A percentile compares a stretch with the other conserved stretches of the same genome.
Conservation (phyloP, 2,797 vertebrate species). For the Apogon talboti region DNA sequence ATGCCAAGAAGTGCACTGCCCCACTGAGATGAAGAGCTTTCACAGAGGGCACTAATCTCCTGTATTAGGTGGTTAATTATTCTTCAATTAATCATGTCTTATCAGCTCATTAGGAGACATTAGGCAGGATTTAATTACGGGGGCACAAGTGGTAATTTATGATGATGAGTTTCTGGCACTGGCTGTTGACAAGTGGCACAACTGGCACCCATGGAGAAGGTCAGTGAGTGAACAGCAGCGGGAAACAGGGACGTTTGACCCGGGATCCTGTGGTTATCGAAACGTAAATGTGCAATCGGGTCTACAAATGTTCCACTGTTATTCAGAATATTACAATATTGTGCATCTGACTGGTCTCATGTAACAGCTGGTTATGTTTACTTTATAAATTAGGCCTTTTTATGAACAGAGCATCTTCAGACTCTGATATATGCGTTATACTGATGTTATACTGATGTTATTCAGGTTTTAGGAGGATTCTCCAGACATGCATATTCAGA, state of each 20-base stretch:
- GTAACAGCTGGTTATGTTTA: too few relatives aligned
- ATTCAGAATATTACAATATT: too few relatives aligned
- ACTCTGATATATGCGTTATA: too few relatives aligned
- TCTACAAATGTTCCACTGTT: too few relatives aligned
- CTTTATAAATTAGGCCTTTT: too few relatives aligned
- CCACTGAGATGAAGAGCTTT: constrained; percentile 61
- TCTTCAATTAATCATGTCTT: constrained; percentile 75
- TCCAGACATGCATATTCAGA: too few relatives aligned
- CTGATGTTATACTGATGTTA: too few relatives aligned
- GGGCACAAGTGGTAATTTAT: constrained; percentile 72
- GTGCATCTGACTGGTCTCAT: too few relatives aligned
- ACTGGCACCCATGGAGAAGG: constrained; percentile 46
- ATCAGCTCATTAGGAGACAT: constrained; percentile 75
- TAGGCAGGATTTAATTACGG: constrained; percentile 79
- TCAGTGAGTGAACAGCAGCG: constrained; percentile 44
- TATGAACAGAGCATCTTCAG: too few relatives aligned
- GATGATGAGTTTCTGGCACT: constrained; percentile 72
- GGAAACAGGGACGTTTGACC: constrained; percentile 13
- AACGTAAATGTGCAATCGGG: too few relatives aligned
- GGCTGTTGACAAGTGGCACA: constrained; percentile 61
- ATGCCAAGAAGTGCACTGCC: constrained; percentile 54
- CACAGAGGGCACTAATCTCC: constrained; percentile 62
- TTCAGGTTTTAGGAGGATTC: too few relatives aligned
- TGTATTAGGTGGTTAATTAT: constrained; percentile 73
- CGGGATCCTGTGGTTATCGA: not conserved